phyloP scores from a whole-genome alignment of 2,113 vertebrate species.

The Pelecanus crispus region DNA sequence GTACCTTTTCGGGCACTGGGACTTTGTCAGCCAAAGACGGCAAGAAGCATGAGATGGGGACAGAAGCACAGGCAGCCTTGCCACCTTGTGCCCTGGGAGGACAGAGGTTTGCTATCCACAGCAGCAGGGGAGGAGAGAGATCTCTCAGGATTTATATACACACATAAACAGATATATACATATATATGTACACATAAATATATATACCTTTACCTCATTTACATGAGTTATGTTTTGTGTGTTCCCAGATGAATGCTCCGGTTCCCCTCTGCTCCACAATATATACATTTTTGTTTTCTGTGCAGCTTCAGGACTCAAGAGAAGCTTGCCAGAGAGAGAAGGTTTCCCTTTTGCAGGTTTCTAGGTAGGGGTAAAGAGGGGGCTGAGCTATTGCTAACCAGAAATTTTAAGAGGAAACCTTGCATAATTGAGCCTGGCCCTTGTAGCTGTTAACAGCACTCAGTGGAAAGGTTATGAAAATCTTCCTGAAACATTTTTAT shows the following conservation, averaged over 20 bases:
- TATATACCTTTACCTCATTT: not conserved
- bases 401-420: not conserved
- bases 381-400: not conserved
- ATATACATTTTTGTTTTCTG: not conserved
- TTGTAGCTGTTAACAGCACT: not conserved
- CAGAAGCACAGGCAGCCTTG: not conserved
- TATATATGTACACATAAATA: not conserved
- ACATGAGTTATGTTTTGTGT: not conserved
- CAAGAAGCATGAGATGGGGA: not conserved
- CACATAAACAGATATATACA: not conserved
- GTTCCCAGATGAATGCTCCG: not conserved
- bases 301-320: not conserved
- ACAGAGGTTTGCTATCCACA: not conserved
- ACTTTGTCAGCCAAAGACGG: not conserved
- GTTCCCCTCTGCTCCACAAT: not conserved
- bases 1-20: not conserved
- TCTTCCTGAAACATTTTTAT: not conserved
- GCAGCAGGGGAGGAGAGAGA: not conserved
- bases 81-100: rapidly evolving
- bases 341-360: not conserved
- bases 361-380: not conserved
- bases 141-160: not conserved
- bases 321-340: not conserved
- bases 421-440: not conserved
- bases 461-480: not conserved